These are phyloP conservation scores for Ommatoiulus sabulosus DNA, from an alignment of 2,888 invertebrate species.

Conservation along the genomic window DNA sequence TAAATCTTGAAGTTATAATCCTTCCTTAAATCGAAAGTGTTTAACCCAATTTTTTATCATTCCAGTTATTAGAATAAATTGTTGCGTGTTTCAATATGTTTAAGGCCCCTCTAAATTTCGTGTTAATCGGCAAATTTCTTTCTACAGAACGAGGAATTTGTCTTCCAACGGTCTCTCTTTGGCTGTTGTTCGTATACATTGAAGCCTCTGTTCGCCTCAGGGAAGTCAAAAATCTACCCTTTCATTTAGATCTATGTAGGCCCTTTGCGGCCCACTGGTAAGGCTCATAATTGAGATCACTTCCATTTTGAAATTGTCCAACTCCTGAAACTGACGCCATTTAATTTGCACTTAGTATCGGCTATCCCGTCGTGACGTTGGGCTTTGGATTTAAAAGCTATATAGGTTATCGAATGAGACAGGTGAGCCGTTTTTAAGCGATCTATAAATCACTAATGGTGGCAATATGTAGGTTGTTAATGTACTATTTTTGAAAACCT, in stretches of 20 bases:
- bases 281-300: conserved; percentile 63
- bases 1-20: no score
- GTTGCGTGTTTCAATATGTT: no score
- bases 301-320: neutral
- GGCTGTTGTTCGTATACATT: conserved; percentile 93
- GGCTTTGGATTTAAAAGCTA: conserved; percentile 97
- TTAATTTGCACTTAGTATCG: conserved; percentile 73
- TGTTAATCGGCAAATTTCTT: conserved; percentile 61
- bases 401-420: conserved; percentile 87
- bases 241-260: conserved; percentile 89
- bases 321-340: neutral
- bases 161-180: conserved; percentile 92
- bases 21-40: no score
- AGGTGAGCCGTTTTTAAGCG: conserved; percentile 68
- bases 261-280: conserved; percentile 98
- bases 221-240: conserved; percentile 82
- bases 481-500: conserved; percentile 48
- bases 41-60: no score
- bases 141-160: conserved; percentile 89
- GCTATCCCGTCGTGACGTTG: conserved; percentile 94
- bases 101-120: no score
- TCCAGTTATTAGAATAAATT: no score
- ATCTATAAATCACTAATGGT: no score
- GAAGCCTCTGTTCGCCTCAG: conserved; percentile 90
- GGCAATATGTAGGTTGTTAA: no score